Evolutionary conservation across 1,140 invertebrate species (phyloP).

Genomic region (Leguminivora glycinivorella): DNA sequence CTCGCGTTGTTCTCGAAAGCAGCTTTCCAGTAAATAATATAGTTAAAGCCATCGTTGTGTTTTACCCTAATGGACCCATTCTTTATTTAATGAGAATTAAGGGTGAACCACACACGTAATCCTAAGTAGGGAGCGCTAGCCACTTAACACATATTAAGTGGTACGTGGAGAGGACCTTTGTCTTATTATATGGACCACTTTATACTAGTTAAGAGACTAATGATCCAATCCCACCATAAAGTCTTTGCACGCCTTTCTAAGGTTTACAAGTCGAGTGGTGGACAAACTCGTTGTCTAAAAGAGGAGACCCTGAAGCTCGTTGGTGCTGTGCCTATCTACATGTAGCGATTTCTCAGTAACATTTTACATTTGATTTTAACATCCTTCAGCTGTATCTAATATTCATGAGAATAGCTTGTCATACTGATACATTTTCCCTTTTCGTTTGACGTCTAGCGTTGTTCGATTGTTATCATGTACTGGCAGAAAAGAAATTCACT

Average conservation of each 20-base stretch:
- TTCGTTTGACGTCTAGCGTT: too few relatives aligned
- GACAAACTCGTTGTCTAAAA: neutral
- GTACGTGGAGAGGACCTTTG: conserved; percentile 9
- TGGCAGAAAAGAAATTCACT: too few relatives aligned
- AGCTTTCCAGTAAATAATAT: neutral
- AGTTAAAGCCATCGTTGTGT: neutral
- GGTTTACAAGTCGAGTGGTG: neutral
- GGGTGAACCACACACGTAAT: conserved; percentile 4
- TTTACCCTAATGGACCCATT: neutral
- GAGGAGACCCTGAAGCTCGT: neutral
- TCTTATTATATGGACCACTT: neutral
- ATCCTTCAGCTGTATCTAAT: too few relatives aligned
- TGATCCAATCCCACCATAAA: neutral
- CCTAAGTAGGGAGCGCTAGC: neutral
- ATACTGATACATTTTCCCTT: too few relatives aligned
- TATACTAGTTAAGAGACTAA: neutral
- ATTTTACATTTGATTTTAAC: too few relatives aligned
- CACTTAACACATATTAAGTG: conserved; percentile 15
- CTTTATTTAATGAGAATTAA: conserved; percentile 8
- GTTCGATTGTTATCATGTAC: too few relatives aligned
- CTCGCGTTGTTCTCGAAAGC: neutral
- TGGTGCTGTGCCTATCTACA: too few relatives aligned
- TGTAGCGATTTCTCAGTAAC: too few relatives aligned
- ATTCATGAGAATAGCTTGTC: too few relatives aligned
- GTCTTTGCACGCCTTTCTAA: neutral